Conservation (phyloP, 2,888 invertebrate species). For the Nesidiocoris tenuis region DNA sequence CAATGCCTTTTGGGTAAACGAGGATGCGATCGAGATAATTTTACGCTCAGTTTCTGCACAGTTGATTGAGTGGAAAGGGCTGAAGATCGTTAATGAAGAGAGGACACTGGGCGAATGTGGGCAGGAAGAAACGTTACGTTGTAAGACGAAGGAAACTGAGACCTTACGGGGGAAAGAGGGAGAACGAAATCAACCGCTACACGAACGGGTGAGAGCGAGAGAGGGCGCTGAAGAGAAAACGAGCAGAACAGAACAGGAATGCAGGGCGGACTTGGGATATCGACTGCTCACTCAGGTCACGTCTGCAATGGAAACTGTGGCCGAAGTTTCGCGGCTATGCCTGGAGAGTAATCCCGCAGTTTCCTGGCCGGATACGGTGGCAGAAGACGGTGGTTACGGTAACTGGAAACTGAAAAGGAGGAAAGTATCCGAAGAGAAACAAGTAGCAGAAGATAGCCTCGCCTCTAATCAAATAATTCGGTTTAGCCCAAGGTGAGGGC, state of each 20-base stretch:
- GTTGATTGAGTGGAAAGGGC: background rate
- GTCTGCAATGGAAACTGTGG: background rate
- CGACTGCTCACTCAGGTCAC: slow-evolving; percentile 21
- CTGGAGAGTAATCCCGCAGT: slow-evolving; percentile 2
- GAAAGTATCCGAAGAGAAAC: background rate
- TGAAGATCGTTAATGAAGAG: background rate
- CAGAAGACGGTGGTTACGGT: background rate
- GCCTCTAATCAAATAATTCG: background rate
- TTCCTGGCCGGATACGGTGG: background rate
- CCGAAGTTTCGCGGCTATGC: slow-evolving; percentile 1
- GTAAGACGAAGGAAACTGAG: background rate
- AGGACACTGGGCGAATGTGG: background rate
- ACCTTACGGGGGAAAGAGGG: background rate
- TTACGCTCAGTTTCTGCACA: background rate
- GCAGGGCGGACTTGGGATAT: background rate
- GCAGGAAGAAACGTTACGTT: background rate
- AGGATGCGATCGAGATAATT: too few relatives aligned
- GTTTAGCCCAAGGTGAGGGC: background rate
- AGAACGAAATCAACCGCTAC: too few relatives aligned
- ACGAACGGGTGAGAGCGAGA: too few relatives aligned
- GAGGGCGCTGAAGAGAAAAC: background rate
- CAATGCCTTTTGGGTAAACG: too few relatives aligned
- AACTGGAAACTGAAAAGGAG: background rate
- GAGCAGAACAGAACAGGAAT: background rate
- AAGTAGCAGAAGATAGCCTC: background rate